Conservation (phyloP, 2,888 invertebrate genomes). For the Pherbina coryleti region DNA sequence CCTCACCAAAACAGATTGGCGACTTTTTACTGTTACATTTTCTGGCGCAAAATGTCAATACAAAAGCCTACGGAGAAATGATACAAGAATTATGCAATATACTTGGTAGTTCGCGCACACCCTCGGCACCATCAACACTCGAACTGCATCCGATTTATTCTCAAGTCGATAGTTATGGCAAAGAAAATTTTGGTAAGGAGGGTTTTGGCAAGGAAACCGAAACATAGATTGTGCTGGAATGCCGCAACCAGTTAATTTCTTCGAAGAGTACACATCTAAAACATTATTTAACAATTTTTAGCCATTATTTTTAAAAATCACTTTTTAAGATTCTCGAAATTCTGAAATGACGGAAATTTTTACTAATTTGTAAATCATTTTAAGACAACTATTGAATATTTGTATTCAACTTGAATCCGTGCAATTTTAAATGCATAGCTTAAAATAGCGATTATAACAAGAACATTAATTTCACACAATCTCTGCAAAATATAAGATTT, state of each 20-base stretch:
- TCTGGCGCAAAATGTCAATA: constrained; percentile 88
- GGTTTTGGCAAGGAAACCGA: constrained; percentile 87
- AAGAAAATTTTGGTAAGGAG: constrained; percentile 29
- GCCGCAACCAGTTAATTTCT: neutral
- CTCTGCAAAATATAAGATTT: neutral
- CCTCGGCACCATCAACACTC: constrained; percentile 87
- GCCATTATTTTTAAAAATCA: constrained; percentile 19
- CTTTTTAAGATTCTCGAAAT: neutral
- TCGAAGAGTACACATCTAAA: constrained; percentile 29
- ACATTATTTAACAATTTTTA: constrained; percentile 12
- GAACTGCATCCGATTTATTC: constrained; percentile 89
- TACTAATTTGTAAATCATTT: neutral
- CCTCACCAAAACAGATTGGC: constrained; percentile 75
- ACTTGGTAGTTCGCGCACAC: constrained; percentile 77
- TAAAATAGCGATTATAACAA: neutral
- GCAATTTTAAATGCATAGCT: constrained; percentile 19
- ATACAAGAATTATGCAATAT: constrained; percentile 77
- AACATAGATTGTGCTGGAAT: constrained; percentile 73
- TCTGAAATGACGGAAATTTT: neutral
- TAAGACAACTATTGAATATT: neutral
- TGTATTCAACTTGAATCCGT: neutral
- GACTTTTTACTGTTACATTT: constrained; percentile 88
- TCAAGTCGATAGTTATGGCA: constrained; percentile 72
- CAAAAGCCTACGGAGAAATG: constrained; percentile 84
- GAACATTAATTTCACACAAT: neutral